Percentiles rank a stretch among this genome's conserved stretches.
These are phyloP conservation scores for Xenopus borealis DNA, from an alignment of 2,113 vertebrate species.

Conservation along the genomic window DNA sequence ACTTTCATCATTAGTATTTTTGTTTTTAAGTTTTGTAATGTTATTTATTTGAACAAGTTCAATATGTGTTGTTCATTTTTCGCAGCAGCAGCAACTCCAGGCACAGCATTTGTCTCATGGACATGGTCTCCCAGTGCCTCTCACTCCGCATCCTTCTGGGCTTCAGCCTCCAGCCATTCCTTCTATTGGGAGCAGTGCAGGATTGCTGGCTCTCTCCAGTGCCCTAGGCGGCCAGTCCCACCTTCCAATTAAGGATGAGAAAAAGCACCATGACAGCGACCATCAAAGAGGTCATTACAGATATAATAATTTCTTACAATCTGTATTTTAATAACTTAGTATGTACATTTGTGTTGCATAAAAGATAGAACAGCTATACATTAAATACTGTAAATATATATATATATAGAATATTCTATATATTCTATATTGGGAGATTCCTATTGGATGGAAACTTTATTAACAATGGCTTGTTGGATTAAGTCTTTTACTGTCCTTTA, in stretches of 20 bases:
- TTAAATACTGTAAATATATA: no score
- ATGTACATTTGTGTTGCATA: conserved; percentile 46
- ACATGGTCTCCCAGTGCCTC: conserved; percentile 77
- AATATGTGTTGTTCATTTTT: conserved; percentile 73
- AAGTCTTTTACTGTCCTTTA: no score
- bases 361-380: no score
- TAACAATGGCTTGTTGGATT: no score
- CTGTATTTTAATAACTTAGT: conserved; percentile 42
- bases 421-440: no score
- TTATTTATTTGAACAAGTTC: conserved; percentile 57
- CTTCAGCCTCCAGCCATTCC: conserved; percentile 78
- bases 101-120: conserved; percentile 82
- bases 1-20: no score
- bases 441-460: no score
- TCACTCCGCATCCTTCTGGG: conserved; percentile 76
- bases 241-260: conserved; percentile 79
- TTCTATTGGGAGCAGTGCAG: conserved; percentile 76
- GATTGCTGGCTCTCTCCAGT: conserved; percentile 77
- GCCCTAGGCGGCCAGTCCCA: conserved; percentile 77
- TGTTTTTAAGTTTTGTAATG: not conserved
- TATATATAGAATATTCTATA: no score
- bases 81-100: conserved; percentile 87
- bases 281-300: conserved; percentile 77
- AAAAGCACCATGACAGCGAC: conserved; percentile 80
- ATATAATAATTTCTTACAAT: not conserved